Evolutionary conservation across 1,140 invertebrate genomes (phyloP).

Genomic region (Hylaeus volcanicus): DNA sequence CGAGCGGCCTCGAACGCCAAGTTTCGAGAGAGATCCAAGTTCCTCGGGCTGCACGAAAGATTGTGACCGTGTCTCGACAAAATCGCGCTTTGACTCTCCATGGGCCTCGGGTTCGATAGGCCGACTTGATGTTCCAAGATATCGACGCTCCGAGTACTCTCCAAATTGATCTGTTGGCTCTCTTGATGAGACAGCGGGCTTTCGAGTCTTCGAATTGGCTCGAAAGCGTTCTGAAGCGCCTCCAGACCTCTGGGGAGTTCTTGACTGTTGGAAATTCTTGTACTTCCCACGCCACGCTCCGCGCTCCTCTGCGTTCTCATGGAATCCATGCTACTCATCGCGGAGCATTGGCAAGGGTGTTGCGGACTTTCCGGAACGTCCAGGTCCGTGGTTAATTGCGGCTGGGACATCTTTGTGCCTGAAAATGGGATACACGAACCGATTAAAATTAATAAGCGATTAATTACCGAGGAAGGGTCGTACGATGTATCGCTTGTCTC

Average conservation of each 20-base stretch:
- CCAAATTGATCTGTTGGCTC: slow-evolving; percentile 60
- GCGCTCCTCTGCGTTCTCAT: slow-evolving; percentile 54
- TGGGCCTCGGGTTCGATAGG: slow-evolving; percentile 50
- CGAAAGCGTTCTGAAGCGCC: slow-evolving; percentile 62
- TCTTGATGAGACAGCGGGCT: slow-evolving; percentile 60
- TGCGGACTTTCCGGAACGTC: slow-evolving; percentile 59
- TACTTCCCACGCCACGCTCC: slow-evolving; percentile 61
- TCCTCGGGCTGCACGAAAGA: slow-evolving; percentile 62
- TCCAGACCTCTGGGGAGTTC: slow-evolving; percentile 62
- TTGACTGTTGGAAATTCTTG: slow-evolving; percentile 59
- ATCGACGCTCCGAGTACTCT: slow-evolving; percentile 51
- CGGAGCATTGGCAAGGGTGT: slow-evolving; percentile 65
- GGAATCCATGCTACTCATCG: slow-evolving; percentile 61
- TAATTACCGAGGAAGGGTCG: no score
- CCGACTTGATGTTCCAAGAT: slow-evolving; percentile 56
- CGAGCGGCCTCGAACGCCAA: slow-evolving; percentile 63
- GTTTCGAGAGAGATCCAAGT: slow-evolving; percentile 63
- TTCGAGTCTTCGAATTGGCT: slow-evolving; percentile 64
- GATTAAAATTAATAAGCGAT: neutral
- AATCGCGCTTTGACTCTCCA: slow-evolving; percentile 49
- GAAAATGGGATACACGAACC: neutral
- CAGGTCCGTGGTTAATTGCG: slow-evolving; percentile 56
- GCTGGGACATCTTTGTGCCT: slow-evolving; percentile 64
- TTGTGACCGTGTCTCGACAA: slow-evolving; percentile 53
- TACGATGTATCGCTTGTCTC: no score